Evolutionary conservation across 1,140 invertebrate genomes (phyloP).

Genomic region (Brachionus plicatilis): DNA sequence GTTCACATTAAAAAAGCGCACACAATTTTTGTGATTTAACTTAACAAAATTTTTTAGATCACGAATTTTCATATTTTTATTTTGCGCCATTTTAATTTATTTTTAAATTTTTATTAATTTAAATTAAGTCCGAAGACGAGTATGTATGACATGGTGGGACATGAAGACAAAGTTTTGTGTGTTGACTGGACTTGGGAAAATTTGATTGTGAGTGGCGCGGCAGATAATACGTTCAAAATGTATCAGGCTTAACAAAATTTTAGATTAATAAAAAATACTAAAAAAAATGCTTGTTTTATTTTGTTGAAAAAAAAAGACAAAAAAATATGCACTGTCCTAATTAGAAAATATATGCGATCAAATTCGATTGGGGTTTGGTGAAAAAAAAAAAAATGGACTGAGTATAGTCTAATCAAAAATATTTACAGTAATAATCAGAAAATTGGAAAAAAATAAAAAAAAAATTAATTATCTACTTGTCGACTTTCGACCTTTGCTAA

Average conservation of each 20-base stretch:
- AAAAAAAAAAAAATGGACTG: background rate
- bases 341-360: background rate
- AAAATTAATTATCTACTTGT: background rate
- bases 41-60: no score
- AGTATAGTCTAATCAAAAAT: background rate
- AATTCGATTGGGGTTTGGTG: background rate
- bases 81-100: no score
- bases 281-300: background rate
- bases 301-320: background rate
- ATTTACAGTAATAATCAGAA: background rate
- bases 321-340: background rate
- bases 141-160: constrained; percentile 83
- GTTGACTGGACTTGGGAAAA: constrained; percentile 85
- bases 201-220: constrained; percentile 79
- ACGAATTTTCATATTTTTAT: no score
- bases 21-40: no score
- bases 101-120: background rate
- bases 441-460: background rate
- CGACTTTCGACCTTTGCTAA: background rate
- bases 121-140: constrained; percentile 74
- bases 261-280: background rate
- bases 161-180: constrained; percentile 85
- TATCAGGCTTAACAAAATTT: constrained; percentile 51
- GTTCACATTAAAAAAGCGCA: no score
- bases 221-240: constrained; percentile 85